phyloP scores from a whole-genome alignment of 2,797 vertebrate genomes.

The Dicrostonyx torquatus region DNA sequence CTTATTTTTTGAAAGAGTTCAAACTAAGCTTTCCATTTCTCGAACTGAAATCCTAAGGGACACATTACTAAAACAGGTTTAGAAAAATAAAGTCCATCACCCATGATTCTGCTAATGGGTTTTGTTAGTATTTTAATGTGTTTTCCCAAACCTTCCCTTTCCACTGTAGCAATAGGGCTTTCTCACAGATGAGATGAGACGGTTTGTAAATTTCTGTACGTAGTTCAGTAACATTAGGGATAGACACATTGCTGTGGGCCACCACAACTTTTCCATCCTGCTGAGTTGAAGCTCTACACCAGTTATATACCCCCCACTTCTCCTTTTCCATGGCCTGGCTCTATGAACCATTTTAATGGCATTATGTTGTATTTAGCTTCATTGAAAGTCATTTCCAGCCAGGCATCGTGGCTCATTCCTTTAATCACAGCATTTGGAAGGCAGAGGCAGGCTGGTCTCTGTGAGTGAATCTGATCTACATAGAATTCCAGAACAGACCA shows the following conservation, averaged over 20 bases:
- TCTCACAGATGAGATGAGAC: neutral
- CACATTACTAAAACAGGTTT: neutral
- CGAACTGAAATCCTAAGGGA: constrained; percentile 23
- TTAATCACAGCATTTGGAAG: neutral
- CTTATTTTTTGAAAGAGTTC: constrained; percentile 52
- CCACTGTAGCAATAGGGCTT: neutral
- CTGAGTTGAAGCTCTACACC: neutral
- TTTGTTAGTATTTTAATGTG: neutral
- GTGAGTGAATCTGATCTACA: neutral
- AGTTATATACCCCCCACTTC: neutral
- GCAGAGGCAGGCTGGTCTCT: neutral
- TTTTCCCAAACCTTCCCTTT: neutral
- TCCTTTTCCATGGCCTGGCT: neutral
- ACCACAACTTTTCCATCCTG: neutral
- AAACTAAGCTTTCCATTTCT: constrained; percentile 32
- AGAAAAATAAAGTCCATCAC: constrained; percentile 17
- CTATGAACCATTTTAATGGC: neutral
- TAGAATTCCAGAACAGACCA: neutral
- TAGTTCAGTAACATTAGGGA: neutral
- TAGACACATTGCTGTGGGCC: neutral
- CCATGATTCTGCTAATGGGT: neutral
- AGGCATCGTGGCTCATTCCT: neutral
- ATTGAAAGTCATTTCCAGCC: neutral
- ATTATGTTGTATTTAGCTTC: neutral
- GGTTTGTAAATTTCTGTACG: neutral